Base-by-base conservation (phyloP, 2,888 invertebrate species). In the Herminia tarsipennalis region DNA sequence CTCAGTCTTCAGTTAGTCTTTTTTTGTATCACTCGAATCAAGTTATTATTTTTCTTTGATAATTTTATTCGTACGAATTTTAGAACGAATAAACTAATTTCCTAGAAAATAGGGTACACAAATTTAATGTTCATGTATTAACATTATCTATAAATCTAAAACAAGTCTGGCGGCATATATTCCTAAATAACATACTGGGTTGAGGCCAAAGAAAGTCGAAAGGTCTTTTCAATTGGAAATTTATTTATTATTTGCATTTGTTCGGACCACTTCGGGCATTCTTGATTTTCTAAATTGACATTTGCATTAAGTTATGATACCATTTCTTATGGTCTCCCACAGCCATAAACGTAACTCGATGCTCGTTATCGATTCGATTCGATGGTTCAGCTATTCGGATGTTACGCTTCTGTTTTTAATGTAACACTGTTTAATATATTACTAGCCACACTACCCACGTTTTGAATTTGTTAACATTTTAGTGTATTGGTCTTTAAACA, bases 291-390 rank as follows among this genome's bases (percentile, higher is more conserved):
- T 58, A 76, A 78, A 73, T 61, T 69, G 66, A 64, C 75, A 73
- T 81, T 81, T 73, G 70, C 70, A 76, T 78, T 73, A 75, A 48
- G 68, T 77, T 79, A 76, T 59, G 70, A 74, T 75, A 59, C 53
- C 68, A 61, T 69, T 73, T 55, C 56, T 25, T 55, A 57, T 66
- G 57, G 57, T 63, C 57, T 60, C 46, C 56, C 58, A 67, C 49
- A 49, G 57, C 62, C 54, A 67, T 70, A 72, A 67, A 66, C 58
- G 58, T 55, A 56, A 61, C 55, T 71, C 50, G 56, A 66, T 61
- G 51, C 56, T 63, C 68, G 63, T 74, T 72, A 72, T 68, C 66
- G 56, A 67, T 67, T 66, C 51, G 54, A 63, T 71, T 62, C 33
- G 51, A 57, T 51, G 42, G 53, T 62, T 51, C 35, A 35, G 6